These are phyloP conservation scores for Ormyrus pomaceus DNA, from an alignment of 2,888 invertebrate genomes.

Conservation along the genomic window DNA sequence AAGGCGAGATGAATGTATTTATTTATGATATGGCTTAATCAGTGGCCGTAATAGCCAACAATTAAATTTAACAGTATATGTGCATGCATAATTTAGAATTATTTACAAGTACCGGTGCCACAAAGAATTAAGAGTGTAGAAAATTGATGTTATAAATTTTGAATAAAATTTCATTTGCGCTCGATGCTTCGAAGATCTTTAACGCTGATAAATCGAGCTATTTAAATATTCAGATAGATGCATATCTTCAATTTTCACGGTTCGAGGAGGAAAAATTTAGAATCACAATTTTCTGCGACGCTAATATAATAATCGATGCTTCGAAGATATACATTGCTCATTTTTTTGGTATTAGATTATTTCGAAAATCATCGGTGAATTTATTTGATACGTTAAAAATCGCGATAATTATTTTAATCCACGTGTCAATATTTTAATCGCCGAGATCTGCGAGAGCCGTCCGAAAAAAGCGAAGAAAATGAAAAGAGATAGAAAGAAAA, in stretches of 20 bases:
- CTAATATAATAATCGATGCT: conserved; percentile 19
- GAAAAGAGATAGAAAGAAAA: conserved; percentile 22
- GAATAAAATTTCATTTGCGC: neutral
- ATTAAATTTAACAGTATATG: conserved; percentile 40
- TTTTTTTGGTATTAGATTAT: neutral
- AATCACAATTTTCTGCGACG: conserved; percentile 16
- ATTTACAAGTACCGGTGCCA: neutral
- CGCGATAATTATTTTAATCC: conserved; percentile 24
- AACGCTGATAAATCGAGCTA: neutral
- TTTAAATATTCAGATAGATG: neutral
- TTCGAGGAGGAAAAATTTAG: neutral
- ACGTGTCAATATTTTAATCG: neutral
- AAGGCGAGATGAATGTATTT: conserved; percentile 23
- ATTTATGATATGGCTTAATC: conserved; percentile 27
- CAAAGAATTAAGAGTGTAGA: neutral
- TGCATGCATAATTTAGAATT: neutral
- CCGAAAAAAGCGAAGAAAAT: conserved; percentile 3
- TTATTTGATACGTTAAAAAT: neutral
- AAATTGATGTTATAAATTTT: conserved; percentile 1
- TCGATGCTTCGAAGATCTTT: neutral
- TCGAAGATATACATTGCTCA: too few species aligned
- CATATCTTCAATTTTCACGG: neutral
- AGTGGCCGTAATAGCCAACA: conserved; percentile 9
- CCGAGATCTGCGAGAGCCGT: neutral
- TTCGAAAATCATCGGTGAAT: neutral